Base-by-base conservation (phyloP, 1,140 invertebrate genomes). In the Drosophila kanapiae region DNA sequence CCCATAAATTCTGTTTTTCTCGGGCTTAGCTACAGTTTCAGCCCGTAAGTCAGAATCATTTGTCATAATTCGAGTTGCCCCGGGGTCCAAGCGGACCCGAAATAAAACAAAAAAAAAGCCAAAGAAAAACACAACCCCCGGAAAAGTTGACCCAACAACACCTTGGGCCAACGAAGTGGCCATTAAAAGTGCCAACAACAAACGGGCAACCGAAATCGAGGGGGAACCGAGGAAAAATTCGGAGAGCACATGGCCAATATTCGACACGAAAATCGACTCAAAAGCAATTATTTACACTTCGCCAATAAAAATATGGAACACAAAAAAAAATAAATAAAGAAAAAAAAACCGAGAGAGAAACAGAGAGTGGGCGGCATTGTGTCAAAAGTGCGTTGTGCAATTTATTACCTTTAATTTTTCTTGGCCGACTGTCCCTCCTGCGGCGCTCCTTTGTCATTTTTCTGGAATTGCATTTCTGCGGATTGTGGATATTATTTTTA, bases 261-360 rank as follows among this genome's bases (percentile, higher is more conserved):
- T 87, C 77, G 80, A 75, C 77, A 84, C 74, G 85, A 87, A 87
- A 82, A 80, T 87, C 84, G 78, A 90, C 78, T 90, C 78, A 81
- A 85, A 90, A 90, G 78, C 85, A 90, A 90, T 90, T 90, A 88
- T 90, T 90, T 88, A 88, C 85, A 88, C 75, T 88, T 83, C 43
- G 76, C 78, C 81, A 88, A 88, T 88, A 88, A 90, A 88, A 90
- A 81, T 84, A 78, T 78, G 84, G 67, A 75, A 60, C 62, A 71
- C 9, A 51, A 61, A 71, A 58, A 69, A 59, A 59, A 62, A 54
- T n/a, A n/a, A 23, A 9, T 23, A 23, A 2, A 42, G 37, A 51
- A 51, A 45, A 49, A 56, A 60, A 61, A 33, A 5, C 18, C 37
- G 18, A 54, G 37, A 38, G 35, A 38, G 10, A 49, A 48, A 51